These are phyloP conservation scores for Apis laboriosa DNA, from an alignment of 1,140 invertebrate species.

Conservation along the genomic window DNA sequence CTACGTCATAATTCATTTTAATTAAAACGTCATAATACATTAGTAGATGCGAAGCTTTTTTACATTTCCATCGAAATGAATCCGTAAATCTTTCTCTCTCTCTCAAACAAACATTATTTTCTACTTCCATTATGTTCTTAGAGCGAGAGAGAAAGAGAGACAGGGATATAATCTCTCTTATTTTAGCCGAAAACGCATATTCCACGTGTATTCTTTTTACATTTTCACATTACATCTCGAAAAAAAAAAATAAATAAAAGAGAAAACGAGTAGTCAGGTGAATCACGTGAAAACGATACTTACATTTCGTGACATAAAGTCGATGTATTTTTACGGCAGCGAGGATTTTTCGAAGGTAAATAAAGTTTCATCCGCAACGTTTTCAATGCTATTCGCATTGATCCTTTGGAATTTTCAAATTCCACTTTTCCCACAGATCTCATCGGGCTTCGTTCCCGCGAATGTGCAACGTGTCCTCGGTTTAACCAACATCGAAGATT, in stretches of 20 bases:
- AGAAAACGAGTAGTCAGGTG: background rate
- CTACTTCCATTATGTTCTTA: background rate
- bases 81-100: background rate
- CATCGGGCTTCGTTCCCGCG: no score
- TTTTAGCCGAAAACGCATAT: background rate
- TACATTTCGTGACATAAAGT: background rate
- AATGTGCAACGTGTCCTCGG: background rate
- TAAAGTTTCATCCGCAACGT: background rate
- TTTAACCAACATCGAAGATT: background rate
- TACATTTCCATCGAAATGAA: background rate
- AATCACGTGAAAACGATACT: background rate
- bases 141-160: no score
- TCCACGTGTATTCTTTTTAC: background rate
- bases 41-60: no score
- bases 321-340: background rate
- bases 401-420: conserved; percentile 21
- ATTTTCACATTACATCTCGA: background rate
- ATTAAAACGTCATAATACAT: no score
- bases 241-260: background rate
- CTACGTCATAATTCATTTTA: no score
- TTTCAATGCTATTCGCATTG: background rate
- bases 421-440: background rate
- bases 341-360: background rate
- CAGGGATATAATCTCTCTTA: background rate
- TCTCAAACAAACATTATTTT: background rate